These are phyloP conservation scores for Piprites chloris DNA, from an alignment of 2,113 vertebrate species.

Conservation along the genomic window DNA sequence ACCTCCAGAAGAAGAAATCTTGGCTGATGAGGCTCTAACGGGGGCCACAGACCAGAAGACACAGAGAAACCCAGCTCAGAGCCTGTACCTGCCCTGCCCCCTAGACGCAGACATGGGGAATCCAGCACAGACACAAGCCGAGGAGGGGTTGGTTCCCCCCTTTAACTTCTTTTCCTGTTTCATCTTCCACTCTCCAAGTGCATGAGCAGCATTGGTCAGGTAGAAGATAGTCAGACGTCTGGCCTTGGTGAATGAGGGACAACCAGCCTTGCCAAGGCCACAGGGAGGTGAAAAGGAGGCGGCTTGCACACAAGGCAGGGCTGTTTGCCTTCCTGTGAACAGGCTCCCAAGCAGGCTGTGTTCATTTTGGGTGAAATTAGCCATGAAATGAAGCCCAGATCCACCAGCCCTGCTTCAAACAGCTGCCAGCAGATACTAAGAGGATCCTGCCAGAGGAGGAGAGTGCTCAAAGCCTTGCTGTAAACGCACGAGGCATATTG, in stretches of 20 bases:
- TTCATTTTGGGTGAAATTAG: background rate
- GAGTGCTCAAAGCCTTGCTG: background rate
- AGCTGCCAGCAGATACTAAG: background rate
- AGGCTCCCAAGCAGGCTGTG: background rate
- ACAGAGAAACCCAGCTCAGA: background rate
- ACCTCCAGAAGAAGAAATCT: background rate
- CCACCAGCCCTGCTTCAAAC: background rate
- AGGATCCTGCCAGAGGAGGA: background rate
- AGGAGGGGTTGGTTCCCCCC: background rate
- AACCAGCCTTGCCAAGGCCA: background rate
- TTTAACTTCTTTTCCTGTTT: background rate
- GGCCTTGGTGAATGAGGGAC: background rate
- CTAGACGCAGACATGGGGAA: conserved; percentile 18
- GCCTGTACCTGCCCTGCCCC: conserved; percentile 11
- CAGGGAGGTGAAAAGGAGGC: background rate
- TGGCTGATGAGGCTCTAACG: background rate
- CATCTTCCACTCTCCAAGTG: background rate
- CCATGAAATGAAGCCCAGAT: background rate
- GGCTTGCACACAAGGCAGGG: background rate
- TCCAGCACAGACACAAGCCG: background rate
- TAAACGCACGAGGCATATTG: background rate
- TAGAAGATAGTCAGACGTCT: background rate
- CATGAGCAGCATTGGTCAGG: background rate
- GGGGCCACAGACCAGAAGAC: background rate
- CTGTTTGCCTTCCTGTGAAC: background rate